These are phyloP conservation scores for Macroteleia sp. DNA, from an alignment of 2,888 invertebrate genomes.

Conservation along the genomic window DNA sequence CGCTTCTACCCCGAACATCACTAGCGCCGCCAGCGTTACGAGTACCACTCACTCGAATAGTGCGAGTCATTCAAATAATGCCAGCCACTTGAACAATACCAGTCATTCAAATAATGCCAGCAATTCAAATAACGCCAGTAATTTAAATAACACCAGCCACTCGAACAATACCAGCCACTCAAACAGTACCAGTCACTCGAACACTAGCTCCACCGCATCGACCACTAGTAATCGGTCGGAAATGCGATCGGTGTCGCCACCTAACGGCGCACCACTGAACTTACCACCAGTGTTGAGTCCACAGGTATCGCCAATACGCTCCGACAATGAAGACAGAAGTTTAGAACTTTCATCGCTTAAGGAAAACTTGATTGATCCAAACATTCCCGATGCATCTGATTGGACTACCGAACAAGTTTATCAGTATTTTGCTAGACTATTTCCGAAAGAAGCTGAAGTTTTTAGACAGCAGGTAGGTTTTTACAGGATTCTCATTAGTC, in stretches of 20 bases:
- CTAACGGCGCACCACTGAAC: constrained; percentile 68
- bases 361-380: constrained; percentile 85
- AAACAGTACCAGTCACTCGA: no score
- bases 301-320: constrained; percentile 79
- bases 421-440: constrained; percentile 90
- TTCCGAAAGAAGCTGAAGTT: constrained; percentile 91
- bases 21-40: no score
- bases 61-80: no score
- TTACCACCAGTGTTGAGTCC: constrained; percentile 79
- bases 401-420: constrained; percentile 94
- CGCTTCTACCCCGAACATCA: no score
- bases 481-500: background rate
- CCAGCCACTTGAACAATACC: no score
- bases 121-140: no score
- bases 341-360: constrained; percentile 66
- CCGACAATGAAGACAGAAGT: constrained; percentile 76
- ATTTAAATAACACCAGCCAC: no score
- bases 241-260: constrained; percentile 78
- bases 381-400: constrained; percentile 90
- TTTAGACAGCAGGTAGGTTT: constrained; percentile 91
- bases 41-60: no score
- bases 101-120: no score
- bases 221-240: no score
- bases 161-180: no score
- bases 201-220: background rate